Conservation (phyloP, 2,113 vertebrate species). For the Mystacornis crossleyi region DNA sequence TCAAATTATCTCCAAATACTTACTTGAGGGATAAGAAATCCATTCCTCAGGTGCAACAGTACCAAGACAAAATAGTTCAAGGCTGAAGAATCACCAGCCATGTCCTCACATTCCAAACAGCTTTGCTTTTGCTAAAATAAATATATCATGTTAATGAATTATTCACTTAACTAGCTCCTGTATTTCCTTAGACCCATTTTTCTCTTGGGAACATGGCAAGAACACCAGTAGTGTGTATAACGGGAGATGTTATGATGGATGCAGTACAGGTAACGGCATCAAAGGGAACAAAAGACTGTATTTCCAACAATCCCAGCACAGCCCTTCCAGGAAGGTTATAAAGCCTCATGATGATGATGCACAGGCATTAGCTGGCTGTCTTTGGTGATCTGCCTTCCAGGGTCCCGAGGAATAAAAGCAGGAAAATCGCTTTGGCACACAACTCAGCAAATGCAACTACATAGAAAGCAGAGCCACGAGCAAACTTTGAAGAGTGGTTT, state of each 20-base stretch:
- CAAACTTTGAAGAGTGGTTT: neutral
- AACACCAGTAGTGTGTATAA: neutral
- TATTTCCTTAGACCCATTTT: neutral
- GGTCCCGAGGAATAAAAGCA: neutral
- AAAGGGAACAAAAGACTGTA: neutral
- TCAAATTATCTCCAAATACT: neutral
- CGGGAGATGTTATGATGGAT: neutral
- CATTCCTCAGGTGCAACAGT: neutral
- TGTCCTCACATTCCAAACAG: neutral
- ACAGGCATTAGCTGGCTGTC: neutral
- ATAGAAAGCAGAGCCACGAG: neutral
- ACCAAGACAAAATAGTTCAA: neutral
- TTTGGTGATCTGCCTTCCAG: neutral
- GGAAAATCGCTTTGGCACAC: neutral
- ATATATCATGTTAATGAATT: neutral
- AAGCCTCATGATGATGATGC: neutral
- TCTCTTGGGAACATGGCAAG: neutral
- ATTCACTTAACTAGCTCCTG: neutral
- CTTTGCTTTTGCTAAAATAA: neutral
- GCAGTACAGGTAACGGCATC: neutral
- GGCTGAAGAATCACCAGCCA: neutral
- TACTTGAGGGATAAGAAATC: neutral
- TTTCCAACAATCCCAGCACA: neutral
- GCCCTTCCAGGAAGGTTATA: neutral
- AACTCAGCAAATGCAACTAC: neutral